phyloP scores from a whole-genome alignment of 2,888 invertebrate genomes.

The Ophion ventricosus region DNA sequence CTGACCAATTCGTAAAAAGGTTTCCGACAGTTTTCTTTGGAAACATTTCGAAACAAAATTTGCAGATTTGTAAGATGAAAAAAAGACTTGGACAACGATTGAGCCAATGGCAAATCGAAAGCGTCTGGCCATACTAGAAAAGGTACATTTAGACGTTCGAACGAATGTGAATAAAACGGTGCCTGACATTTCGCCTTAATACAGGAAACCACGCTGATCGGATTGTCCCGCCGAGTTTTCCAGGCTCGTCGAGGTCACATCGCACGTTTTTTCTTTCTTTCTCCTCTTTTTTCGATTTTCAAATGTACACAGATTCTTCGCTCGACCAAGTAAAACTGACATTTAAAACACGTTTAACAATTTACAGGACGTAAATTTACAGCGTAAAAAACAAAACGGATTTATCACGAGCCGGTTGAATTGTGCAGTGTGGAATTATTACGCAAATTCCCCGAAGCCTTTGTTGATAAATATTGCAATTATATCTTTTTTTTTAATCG shows the following conservation, averaged over 20 bases:
- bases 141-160: not conserved
- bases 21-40: not conserved
- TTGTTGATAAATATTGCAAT: slow-evolving; percentile 3
- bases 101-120: too few relatives aligned
- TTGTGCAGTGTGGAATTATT: slow-evolving; percentile 32
- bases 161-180: not conserved
- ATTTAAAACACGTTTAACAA: slow-evolving; percentile 50
- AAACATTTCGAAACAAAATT: too few relatives aligned
- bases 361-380: slow-evolving; percentile 64
- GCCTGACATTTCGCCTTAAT: not conserved
- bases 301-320: slow-evolving; percentile 42
- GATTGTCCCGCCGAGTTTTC: not conserved
- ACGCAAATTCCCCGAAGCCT: slow-evolving; percentile 20
- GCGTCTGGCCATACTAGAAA: not conserved
- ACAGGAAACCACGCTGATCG: not conserved
- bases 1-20: not conserved
- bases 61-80: too few relatives aligned
- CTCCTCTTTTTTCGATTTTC: not conserved
- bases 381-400: slow-evolving; percentile 38
- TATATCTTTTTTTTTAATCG: too few relatives aligned
- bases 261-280: not conserved
- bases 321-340: slow-evolving; percentile 9
- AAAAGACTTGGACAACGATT: too few relatives aligned
- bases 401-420: slow-evolving; percentile 16
- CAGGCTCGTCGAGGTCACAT: not conserved